Evolutionary conservation across 2,113 vertebrate species (phyloP).

Genomic region (Trogon melanurus): DNA sequence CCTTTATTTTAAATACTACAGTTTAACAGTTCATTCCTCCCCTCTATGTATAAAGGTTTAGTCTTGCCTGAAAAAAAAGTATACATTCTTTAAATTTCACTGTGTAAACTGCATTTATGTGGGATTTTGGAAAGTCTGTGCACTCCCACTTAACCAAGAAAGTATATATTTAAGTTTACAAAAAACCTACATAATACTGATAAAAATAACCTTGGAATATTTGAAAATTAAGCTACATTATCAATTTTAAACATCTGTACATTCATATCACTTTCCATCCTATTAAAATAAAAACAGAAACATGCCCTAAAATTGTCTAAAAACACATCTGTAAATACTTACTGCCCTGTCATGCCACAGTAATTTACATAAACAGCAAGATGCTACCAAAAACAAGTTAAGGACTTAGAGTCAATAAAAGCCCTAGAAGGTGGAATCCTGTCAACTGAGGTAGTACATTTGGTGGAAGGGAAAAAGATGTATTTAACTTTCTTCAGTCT

Average conservation of each 20-base stretch:
- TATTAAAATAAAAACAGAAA: constrained; percentile 66
- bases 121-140: constrained; percentile 67
- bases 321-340: constrained; percentile 22
- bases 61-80: constrained; percentile 56
- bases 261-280: constrained; percentile 66
- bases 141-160: constrained; percentile 72
- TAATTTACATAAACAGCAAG: constrained; percentile 57
- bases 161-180: constrained; percentile 66
- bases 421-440: constrained; percentile 73
- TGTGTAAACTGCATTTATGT: constrained; percentile 71
- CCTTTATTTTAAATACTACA: not conserved
- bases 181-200: constrained; percentile 76
- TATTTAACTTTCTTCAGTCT: constrained; percentile 8
- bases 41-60: constrained; percentile 20
- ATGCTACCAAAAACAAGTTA: constrained; percentile 70
- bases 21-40: constrained; percentile 34
- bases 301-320: constrained; percentile 65
- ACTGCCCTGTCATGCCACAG: constrained; percentile 63
- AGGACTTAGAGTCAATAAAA: constrained; percentile 70
- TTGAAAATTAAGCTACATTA: constrained; percentile 73
- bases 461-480: not conserved
- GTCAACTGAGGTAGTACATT: constrained; percentile 83
- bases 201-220: constrained; percentile 76
- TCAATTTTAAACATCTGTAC: constrained; percentile 66
- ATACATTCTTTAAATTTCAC: constrained; percentile 48